Conservation (phyloP, 2,888 invertebrate genomes). For the Phlogophora meticulosa region DNA sequence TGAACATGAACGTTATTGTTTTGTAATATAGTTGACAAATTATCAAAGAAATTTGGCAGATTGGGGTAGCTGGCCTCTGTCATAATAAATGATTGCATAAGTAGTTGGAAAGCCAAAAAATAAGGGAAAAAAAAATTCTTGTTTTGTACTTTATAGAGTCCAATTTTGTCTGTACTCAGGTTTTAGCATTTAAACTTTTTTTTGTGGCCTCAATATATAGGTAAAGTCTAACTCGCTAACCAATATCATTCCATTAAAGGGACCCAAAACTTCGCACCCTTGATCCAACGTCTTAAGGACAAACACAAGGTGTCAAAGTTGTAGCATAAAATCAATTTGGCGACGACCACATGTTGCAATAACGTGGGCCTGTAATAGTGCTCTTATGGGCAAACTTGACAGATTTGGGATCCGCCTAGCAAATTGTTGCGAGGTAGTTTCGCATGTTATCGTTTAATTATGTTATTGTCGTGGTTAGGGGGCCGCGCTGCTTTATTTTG, state of each 20-base stretch:
- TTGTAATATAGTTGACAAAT: no score
- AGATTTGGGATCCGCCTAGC: constrained; percentile 42
- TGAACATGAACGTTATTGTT: no score
- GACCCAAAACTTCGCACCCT: constrained; percentile 40
- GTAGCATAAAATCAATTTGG: constrained; percentile 63
- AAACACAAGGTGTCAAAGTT: constrained; percentile 58
- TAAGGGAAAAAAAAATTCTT: no score
- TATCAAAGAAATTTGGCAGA: no score
- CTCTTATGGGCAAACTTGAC: constrained; percentile 59
- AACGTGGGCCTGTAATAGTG: constrained; percentile 48
- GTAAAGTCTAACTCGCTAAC: no score
- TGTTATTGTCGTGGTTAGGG: constrained; percentile 35
- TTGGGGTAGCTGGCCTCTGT: no score
- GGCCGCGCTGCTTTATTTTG: constrained; percentile 2
- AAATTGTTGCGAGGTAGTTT: constrained; percentile 48
- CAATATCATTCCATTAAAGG: constrained; percentile 20
- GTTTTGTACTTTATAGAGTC: no score
- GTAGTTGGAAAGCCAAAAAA: no score
- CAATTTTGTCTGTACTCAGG: no score
- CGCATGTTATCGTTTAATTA: constrained; percentile 50
- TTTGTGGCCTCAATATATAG: constrained; percentile 11
- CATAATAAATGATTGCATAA: no score
- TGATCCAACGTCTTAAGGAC: constrained; percentile 34
- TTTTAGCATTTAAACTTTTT: no score
- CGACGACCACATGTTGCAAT: constrained; percentile 58